Evolutionary conservation across 2,888 invertebrate genomes (phyloP).

Genomic region (Antitype chi): DNA sequence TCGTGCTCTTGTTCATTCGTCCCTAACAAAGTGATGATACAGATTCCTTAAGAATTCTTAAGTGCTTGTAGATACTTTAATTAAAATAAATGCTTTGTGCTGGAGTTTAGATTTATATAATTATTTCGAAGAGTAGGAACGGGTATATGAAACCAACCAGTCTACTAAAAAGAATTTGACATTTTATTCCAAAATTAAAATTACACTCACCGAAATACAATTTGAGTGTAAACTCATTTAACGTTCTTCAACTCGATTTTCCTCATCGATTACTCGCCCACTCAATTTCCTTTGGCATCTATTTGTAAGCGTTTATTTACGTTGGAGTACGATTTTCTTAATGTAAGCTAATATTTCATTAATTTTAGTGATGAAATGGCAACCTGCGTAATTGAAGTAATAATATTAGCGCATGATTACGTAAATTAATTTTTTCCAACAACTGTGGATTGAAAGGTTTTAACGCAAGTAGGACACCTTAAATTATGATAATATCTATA

Average conservation of each 20-base stretch:
- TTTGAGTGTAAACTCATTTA: constrained; percentile 44
- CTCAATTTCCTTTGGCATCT: constrained; percentile 46
- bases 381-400: constrained; percentile 6
- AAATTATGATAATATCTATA: too few relatives aligned
- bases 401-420: not conserved
- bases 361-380: constrained; percentile 12
- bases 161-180: not conserved
- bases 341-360: constrained; percentile 32
- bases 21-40: not conserved
- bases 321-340: constrained; percentile 15
- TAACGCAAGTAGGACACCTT: not conserved
- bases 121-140: not conserved
- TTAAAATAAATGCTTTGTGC: not conserved
- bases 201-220: constrained; percentile 40
- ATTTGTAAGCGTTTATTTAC: constrained; percentile 33
- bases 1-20: not conserved
- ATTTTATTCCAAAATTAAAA: constrained; percentile 16
- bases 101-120: not conserved
- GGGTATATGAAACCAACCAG: not conserved
- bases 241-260: constrained; percentile 49
- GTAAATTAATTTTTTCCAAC: not conserved
- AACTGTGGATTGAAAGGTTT: not conserved
- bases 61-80: not conserved
- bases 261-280: constrained; percentile 55
- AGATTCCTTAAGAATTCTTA: not conserved